Conservation (phyloP, 2,888 invertebrate genomes). For the Caradrina clavipalpis region DNA sequence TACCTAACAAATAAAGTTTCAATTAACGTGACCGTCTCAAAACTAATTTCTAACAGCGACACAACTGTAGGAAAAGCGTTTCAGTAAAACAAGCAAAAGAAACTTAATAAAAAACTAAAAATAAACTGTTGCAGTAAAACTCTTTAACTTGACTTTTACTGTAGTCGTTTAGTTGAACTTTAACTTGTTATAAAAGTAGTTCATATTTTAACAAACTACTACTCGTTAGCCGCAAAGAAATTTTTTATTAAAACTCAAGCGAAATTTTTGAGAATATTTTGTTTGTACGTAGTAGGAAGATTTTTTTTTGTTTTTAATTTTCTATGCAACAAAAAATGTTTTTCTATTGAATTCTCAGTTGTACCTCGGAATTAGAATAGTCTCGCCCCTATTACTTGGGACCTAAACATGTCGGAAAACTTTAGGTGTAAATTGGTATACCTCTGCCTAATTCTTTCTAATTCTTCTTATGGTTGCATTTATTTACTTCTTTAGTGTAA, state of each 20-base stretch:
- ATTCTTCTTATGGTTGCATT: too few relatives aligned
- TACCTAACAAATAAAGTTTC: background rate
- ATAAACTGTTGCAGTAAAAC: conserved; percentile 35
- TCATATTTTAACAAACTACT: conserved; percentile 57
- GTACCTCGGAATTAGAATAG: too few relatives aligned
- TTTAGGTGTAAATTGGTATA: too few relatives aligned
- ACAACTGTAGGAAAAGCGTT: conserved; percentile 15
- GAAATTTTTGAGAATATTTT: background rate
- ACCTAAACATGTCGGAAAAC: too few relatives aligned
- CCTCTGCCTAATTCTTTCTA: too few relatives aligned
- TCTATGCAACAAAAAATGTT: too few relatives aligned
- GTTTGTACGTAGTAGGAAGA: background rate
- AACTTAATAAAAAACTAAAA: conserved; percentile 33
- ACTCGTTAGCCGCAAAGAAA: conserved; percentile 61
- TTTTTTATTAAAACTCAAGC: conserved; percentile 65
- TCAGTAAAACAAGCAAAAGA: conserved; percentile 25
- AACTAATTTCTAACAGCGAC: conserved; percentile 14
- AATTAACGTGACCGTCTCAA: background rate
- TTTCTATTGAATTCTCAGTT: too few relatives aligned
- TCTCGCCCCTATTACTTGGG: too few relatives aligned
- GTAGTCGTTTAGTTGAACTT: conserved; percentile 49
- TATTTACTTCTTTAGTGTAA: too few relatives aligned
- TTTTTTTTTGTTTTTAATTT: background rate
- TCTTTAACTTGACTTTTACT: conserved; percentile 40
- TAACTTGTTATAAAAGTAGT: conserved; percentile 54